A percentile compares a stretch with the other conserved stretches of the same genome.
These are phyloP conservation scores for Clistopyga incitator DNA, from an alignment of 2,888 invertebrate genomes.

Conservation along the genomic window DNA sequence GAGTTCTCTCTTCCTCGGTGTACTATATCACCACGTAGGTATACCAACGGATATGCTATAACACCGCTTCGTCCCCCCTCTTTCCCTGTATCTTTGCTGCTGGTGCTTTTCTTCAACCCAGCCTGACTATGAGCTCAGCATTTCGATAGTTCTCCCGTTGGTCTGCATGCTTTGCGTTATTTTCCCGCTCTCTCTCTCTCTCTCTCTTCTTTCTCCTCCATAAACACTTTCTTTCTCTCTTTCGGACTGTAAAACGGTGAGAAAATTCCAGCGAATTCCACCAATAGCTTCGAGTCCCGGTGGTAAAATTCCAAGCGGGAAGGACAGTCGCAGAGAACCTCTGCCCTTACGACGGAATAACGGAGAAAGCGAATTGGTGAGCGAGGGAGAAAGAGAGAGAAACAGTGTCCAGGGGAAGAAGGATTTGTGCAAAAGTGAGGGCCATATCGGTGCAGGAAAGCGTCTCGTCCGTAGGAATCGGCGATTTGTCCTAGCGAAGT, in stretches of 20 bases:
- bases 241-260: constrained; percentile 21
- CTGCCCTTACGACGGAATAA: constrained; percentile 36
- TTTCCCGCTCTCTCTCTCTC: constrained; percentile 38
- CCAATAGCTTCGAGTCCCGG: constrained; percentile 25
- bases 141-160: constrained; percentile 39
- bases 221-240: constrained; percentile 8
- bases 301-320: constrained; percentile 52
- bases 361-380: constrained; percentile 23
- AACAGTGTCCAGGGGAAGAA: constrained; percentile 32
- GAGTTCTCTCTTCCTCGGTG: constrained; percentile 59
- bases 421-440: constrained; percentile 62
- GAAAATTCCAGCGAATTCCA: constrained; percentile 57
- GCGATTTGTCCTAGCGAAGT: constrained; percentile 67
- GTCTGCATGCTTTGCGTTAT: constrained; percentile 6
- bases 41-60: constrained; percentile 5
- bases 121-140: constrained; percentile 2
- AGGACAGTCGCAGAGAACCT: constrained; percentile 33
- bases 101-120: constrained; percentile 28
- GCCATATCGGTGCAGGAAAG: constrained; percentile 63
- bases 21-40: constrained; percentile 33
- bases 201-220: constrained; percentile 6
- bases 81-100: constrained; percentile 27
- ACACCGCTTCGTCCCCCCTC: constrained; percentile 6
- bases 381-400: constrained; percentile 19
- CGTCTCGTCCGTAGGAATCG: constrained; percentile 69